These are phyloP conservation scores for Brachypalpus laphriformis DNA, from an alignment of 2,888 invertebrate genomes.

Conservation along the genomic window DNA sequence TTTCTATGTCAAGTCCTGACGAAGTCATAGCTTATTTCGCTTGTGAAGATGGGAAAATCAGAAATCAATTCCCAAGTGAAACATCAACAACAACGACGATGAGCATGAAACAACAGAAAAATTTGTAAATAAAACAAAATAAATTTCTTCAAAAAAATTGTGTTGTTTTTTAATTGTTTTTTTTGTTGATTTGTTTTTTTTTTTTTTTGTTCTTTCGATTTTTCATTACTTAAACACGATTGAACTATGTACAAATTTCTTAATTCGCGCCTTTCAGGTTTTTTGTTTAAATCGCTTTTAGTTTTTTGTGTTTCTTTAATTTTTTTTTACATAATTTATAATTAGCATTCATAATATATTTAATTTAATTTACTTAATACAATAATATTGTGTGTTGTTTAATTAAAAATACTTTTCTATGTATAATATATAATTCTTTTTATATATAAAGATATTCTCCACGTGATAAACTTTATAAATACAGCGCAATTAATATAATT, in stretches of 20 bases:
- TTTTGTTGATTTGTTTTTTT: slow-evolving; percentile 33
- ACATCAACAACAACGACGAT: slow-evolving; percentile 21
- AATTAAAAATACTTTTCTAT: slow-evolving; percentile 70
- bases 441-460: slow-evolving; percentile 14
- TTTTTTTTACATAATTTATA: slow-evolving; percentile 62
- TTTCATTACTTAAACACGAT: slow-evolving; percentile 67
- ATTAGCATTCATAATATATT: slow-evolving; percentile 54
- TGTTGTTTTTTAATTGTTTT: slow-evolving; percentile 52
- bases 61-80: not conserved
- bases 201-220: slow-evolving; percentile 63
- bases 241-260: slow-evolving; percentile 69
- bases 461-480: slow-evolving; percentile 57
- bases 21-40: too few species aligned
- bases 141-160: slow-evolving; percentile 69
- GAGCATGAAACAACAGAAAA: slow-evolving; percentile 41
- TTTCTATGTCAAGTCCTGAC: too few species aligned
- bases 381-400: slow-evolving; percentile 67
- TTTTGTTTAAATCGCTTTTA: slow-evolving; percentile 19
- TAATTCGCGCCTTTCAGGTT: slow-evolving; percentile 43
- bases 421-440: slow-evolving; percentile 35
- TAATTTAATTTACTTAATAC: slow-evolving; percentile 73
- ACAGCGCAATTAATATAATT: slow-evolving; percentile 59
- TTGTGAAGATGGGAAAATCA: not conserved
- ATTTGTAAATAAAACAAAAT: slow-evolving; percentile 41
- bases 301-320: slow-evolving; percentile 13